Conservation (phyloP, 2,113 vertebrate genomes). For the Lepus europaeus region DNA sequence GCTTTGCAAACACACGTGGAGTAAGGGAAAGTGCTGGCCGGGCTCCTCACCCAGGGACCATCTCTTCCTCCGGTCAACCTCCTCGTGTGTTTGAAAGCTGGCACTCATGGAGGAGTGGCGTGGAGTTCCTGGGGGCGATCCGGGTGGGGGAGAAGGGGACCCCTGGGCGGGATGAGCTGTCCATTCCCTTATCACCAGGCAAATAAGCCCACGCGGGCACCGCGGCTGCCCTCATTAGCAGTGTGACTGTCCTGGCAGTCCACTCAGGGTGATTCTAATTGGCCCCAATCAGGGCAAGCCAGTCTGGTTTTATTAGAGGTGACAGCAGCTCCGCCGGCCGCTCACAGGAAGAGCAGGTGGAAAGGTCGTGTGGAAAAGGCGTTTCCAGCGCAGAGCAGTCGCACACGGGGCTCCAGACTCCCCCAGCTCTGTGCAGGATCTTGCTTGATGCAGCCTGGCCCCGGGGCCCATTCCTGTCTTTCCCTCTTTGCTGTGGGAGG, state of each 20-base stretch:
- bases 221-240: conserved; percentile 72
- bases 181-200: not conserved
- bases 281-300: conserved; percentile 66
- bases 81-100: conserved; percentile 60
- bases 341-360: conserved; percentile 52
- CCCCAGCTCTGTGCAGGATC: not conserved
- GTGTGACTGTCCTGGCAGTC: conserved; percentile 49
- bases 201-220: conserved; percentile 17
- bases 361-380: conserved; percentile 54
- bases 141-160: not conserved
- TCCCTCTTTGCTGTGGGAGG: not conserved
- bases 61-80: not conserved
- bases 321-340: conserved; percentile 34
- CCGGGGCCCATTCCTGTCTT: not conserved
- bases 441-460: not conserved
- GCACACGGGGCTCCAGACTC: not conserved
- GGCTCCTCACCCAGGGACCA: not conserved
- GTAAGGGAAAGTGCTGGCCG: not conserved
- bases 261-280: conserved; percentile 75
- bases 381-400: conserved; percentile 49
- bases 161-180: not conserved
- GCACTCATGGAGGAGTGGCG: conserved; percentile 1
- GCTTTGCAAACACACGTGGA: not conserved
- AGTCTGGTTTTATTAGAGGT: conserved; percentile 50
- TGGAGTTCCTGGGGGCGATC: not conserved